Conservation (phyloP, 2,888 invertebrate genomes). For the Halictus quadricinctus region DNA sequence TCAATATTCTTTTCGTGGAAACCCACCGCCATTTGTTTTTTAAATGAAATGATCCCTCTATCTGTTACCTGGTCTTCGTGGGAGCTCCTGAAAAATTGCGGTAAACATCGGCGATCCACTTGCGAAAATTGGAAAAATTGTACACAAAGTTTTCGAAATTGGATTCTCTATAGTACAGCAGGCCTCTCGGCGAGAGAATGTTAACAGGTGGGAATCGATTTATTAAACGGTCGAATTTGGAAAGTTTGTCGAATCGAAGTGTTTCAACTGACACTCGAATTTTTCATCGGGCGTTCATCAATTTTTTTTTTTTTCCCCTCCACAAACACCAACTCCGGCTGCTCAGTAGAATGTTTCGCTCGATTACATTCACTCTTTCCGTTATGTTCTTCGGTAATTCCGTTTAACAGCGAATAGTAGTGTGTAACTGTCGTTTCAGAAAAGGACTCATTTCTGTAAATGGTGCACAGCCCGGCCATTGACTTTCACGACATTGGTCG, state of each 20-base stretch:
- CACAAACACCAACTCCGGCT: neutral
- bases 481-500: slow-evolving; percentile 33
- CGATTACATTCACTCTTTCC: slow-evolving; percentile 2
- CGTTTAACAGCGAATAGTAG: slow-evolving; percentile 28
- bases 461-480: slow-evolving; percentile 23
- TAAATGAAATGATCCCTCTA: neutral
- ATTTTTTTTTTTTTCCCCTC: neutral
- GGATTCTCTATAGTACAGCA: neutral
- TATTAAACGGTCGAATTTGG: neutral
- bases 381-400: slow-evolving; percentile 7
- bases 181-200: neutral
- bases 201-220: slow-evolving; percentile 1
- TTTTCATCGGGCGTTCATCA: neutral
- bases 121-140: neutral
- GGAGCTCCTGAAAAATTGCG: neutral
- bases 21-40: no score
- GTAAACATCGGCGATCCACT: neutral
- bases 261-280: neutral
- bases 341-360: neutral
- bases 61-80: fast-evolving
- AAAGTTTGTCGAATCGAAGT: neutral
- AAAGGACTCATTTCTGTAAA: slow-evolving; percentile 35
- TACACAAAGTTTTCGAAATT: neutral
- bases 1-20: no score
- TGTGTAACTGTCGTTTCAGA: slow-evolving; percentile 20